phyloP scores from a whole-genome alignment of 2,113 vertebrate species.

The Struthio camelus region DNA sequence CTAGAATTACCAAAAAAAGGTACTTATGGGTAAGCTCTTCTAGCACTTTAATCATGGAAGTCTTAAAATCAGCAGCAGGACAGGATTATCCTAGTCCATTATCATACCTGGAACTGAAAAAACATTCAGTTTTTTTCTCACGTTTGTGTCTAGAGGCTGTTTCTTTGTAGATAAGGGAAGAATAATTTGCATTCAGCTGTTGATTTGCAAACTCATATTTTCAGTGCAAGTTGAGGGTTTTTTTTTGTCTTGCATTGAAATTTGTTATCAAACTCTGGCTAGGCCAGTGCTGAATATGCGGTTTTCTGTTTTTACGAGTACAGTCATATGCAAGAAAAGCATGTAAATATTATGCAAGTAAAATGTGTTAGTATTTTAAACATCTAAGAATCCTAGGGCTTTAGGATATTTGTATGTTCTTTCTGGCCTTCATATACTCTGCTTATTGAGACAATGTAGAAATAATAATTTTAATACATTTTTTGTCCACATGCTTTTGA shows the following conservation, averaged over 20 bases:
- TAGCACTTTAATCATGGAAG: background rate
- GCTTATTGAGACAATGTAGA: no score
- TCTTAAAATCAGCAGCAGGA: background rate
- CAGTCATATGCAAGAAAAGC: background rate
- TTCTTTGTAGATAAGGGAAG: background rate
- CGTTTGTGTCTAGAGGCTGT: background rate
- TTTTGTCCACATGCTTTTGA: background rate
- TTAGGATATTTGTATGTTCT: background rate
- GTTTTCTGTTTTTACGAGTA: background rate
- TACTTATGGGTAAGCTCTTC: background rate
- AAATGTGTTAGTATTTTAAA: background rate
- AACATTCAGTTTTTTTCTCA: background rate
- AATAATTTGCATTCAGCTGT: background rate
- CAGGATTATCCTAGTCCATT: background rate
- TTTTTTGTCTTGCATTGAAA: background rate
- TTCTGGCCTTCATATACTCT: background rate
- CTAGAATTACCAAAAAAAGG: background rate
- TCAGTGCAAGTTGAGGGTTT: background rate
- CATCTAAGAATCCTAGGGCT: background rate
- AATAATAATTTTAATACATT: no score
- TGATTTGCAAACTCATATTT: background rate
- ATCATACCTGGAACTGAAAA: background rate
- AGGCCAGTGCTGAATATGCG: background rate
- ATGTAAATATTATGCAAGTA: background rate
- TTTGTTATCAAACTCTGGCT: background rate